These are phyloP conservation scores for Sebastes vulpes DNA, from an alignment of 2,797 vertebrate genomes.

Conservation along the genomic window DNA sequence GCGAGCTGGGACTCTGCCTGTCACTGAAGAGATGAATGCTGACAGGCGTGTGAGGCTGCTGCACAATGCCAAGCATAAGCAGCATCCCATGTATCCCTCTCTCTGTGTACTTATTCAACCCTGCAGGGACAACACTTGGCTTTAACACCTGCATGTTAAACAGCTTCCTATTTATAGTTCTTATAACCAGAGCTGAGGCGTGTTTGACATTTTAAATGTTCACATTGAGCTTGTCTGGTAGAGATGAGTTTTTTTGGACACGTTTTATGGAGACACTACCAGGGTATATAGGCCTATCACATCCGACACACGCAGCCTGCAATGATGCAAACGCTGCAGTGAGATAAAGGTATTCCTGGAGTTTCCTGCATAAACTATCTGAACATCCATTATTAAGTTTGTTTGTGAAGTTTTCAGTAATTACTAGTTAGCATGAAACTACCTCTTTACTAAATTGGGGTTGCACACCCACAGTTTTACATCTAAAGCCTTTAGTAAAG, in stretches of 20 bases:
- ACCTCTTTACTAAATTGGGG: background rate
- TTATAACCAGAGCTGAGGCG: slow-evolving; percentile 25
- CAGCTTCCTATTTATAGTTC: slow-evolving; percentile 13
- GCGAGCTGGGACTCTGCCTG: slow-evolving; percentile 21
- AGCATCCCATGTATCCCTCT: slow-evolving; percentile 17
- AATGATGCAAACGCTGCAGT: slow-evolving; percentile 7
- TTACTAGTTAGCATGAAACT: background rate
- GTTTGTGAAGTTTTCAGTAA: background rate
- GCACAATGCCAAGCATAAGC: slow-evolving; percentile 44
- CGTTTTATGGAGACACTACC: slow-evolving; percentile 38
- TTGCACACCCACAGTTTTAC: background rate
- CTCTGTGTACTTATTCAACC: slow-evolving; percentile 41
- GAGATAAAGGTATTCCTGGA: slow-evolving; percentile 1
- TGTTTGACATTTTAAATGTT: slow-evolving; percentile 45
- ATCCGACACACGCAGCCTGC: slow-evolving; percentile 17
- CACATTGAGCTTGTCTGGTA: slow-evolving; percentile 25
- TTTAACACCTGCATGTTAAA: slow-evolving; percentile 55
- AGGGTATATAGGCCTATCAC: slow-evolving; percentile 1
- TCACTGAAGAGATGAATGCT: slow-evolving; percentile 55
- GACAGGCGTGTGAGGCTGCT: slow-evolving; percentile 60
- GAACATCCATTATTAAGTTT: background rate
- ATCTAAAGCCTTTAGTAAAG: background rate
- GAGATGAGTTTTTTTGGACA: slow-evolving; percentile 9
- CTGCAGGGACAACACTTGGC: slow-evolving; percentile 20
- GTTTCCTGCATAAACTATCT: background rate